Conservation (phyloP, 2,113 vertebrate species). For the Hippocampus barbouri region DNA sequence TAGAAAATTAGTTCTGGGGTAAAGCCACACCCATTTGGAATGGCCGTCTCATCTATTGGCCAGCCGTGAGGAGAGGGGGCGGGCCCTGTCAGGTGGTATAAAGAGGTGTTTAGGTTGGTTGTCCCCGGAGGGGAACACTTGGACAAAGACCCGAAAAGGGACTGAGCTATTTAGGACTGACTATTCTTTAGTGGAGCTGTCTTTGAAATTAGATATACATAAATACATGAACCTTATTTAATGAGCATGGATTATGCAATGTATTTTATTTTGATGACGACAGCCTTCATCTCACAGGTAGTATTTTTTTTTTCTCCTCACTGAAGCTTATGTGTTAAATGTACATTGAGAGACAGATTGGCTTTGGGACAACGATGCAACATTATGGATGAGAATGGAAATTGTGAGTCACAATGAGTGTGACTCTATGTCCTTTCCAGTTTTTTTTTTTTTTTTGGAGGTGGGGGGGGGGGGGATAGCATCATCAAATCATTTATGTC, state of each 20-base stretch:
- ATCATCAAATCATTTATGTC: background rate
- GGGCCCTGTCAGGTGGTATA: conserved; percentile 41
- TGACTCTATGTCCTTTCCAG: background rate
- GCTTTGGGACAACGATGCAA: background rate
- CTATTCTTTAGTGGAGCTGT: background rate
- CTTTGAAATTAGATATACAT: conserved; percentile 2
- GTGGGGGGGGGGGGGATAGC: too few relatives aligned
- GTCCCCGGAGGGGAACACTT: background rate
- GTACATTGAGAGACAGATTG: background rate
- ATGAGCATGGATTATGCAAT: conserved; percentile 40
- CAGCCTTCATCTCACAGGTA: conserved; percentile 60
- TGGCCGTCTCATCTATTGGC: conserved; percentile 34
- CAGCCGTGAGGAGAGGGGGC: conserved; percentile 20
- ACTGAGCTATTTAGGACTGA: conserved; percentile 1
- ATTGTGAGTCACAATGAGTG: background rate
- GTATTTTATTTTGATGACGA: conserved; percentile 51
- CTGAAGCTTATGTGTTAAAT: background rate
- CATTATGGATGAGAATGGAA: background rate
- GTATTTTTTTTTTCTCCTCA: background rate
- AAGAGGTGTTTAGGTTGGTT: conserved; percentile 17
- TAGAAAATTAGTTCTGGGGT: conserved; percentile 15
- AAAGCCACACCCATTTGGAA: conserved; percentile 26
- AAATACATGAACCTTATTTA: background rate
- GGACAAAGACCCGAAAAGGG: conserved; percentile 10
- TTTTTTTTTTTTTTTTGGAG: too few relatives aligned